Conservation (phyloP, 2,797 vertebrate species). For the Acomys russatus region DNA sequence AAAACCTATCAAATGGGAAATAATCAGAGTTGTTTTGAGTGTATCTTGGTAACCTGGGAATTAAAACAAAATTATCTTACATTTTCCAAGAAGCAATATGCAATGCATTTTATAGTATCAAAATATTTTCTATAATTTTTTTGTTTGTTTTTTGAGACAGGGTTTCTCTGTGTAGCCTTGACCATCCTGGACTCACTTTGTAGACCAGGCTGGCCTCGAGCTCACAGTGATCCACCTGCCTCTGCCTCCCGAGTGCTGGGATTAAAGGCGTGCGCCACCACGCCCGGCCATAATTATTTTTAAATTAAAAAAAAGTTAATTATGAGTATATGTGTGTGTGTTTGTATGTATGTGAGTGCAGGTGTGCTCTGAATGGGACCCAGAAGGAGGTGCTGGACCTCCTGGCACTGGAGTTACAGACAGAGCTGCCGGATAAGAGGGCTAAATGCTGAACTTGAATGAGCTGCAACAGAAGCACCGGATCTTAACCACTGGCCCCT, state of each 20-base stretch:
- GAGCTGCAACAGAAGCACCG: not conserved
- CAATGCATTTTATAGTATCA: not conserved
- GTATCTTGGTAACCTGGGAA: not conserved
- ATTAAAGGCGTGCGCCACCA: too few species aligned
- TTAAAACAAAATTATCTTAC: not conserved
- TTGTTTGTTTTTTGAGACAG: too few species aligned
- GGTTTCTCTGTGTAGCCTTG: too few species aligned
- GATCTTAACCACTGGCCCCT: not conserved
- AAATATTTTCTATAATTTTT: not conserved
- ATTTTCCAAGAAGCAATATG: constrained; percentile 15
- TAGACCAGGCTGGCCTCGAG: too few species aligned
- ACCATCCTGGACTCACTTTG: too few species aligned
- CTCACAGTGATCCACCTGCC: too few species aligned
- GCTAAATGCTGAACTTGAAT: not conserved
- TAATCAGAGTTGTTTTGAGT: not conserved
- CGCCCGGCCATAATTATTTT: too few species aligned
- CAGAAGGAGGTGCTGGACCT: not conserved
- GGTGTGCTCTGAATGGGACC: not conserved
- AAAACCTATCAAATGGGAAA: not conserved
- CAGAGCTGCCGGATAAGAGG: not conserved
- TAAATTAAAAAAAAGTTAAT: not conserved
- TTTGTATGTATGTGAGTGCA: too few species aligned
- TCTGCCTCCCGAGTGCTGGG: too few species aligned
- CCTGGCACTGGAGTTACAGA: not conserved
- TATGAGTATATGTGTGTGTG: not conserved